Evolutionary conservation across 2,888 invertebrate species (phyloP).

Genomic region (Xiphydria camelus): DNA sequence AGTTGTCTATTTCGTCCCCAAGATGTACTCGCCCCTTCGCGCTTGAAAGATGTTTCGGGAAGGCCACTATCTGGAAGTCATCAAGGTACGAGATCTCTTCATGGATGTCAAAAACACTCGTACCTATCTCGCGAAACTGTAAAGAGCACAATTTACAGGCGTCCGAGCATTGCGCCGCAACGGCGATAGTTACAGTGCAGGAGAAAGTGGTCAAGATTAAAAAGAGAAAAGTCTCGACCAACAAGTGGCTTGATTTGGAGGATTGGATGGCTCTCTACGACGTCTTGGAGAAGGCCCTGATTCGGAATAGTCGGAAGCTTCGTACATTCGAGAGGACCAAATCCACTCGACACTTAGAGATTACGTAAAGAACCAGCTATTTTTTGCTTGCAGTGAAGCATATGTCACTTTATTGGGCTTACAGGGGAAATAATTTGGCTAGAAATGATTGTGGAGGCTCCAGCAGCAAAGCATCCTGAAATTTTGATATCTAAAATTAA

Average conservation of each 20-base stretch:
- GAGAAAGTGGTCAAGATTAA: slow-evolving; percentile 40
- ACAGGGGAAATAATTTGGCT: no score
- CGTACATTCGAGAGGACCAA: slow-evolving; percentile 28
- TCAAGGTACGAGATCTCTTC: no score
- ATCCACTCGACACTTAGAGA: slow-evolving; percentile 37
- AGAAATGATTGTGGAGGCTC: no score
- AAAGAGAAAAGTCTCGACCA: slow-evolving; percentile 36
- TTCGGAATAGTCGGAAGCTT: slow-evolving; percentile 26
- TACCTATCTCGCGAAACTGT: no score
- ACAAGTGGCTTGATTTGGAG: slow-evolving; percentile 44
- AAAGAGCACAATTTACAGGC: slow-evolving; percentile 27
- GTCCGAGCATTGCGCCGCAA: slow-evolving; percentile 39
- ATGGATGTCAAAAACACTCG: no score
- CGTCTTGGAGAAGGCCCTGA: slow-evolving; percentile 38
- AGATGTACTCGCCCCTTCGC: no score
- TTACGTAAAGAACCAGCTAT: slow-evolving; percentile 36
- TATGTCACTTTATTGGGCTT: no score
- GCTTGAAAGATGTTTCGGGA: slow-evolving; percentile 46
- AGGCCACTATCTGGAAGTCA: slow-evolving; percentile 45
- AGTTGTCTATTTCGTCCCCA: no score
- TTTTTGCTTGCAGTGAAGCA: no score
- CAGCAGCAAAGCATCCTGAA: neutral
- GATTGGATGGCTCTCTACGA: slow-evolving; percentile 43
- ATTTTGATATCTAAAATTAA: no score
- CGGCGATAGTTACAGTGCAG: slow-evolving; percentile 42